Percentiles rank a stretch among this genome's conserved stretches.
These are phyloP conservation scores for Acipenser transmontanus DNA, from an alignment of 2,797 vertebrate genomes.

Conservation along the genomic window DNA sequence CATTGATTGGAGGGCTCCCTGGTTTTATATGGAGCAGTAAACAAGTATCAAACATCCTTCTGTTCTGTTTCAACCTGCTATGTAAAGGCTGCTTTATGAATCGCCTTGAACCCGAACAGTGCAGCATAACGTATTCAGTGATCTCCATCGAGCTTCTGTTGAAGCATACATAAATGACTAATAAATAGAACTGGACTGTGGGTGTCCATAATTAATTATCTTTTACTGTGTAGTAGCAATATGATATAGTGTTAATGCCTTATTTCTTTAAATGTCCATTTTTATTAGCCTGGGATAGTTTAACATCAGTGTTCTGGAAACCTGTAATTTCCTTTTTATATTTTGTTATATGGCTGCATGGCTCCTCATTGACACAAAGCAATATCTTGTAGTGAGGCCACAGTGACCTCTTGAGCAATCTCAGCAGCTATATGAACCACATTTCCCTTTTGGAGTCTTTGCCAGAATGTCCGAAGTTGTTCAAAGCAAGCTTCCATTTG, in stretches of 20 bases:
- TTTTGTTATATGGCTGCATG: too few species aligned
- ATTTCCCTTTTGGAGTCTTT: too few species aligned
- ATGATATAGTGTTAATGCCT: background rate
- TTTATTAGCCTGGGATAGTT: too few species aligned
- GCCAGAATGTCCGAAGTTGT: too few species aligned
- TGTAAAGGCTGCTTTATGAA: conserved; percentile 15
- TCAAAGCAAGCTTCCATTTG: too few species aligned
- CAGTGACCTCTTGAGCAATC: too few species aligned
- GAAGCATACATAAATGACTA: background rate
- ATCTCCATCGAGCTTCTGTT: background rate
- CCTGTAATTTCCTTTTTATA: too few species aligned
- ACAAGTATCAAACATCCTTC: conserved; percentile 14
- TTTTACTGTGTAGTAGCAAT: background rate
- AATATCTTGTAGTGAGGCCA: too few species aligned
- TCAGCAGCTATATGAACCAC: too few species aligned
- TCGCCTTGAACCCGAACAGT: background rate
- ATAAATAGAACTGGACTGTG: background rate
- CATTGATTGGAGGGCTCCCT: conserved; percentile 10
- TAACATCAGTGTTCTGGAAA: too few species aligned
- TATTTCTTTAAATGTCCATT: background rate
- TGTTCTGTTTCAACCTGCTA: conserved; percentile 11
- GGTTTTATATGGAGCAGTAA: conserved; percentile 2
- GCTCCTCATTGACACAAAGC: too few species aligned
- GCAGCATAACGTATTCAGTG: conserved; percentile 13
- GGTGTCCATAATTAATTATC: background rate